phyloP scores from a whole-genome alignment of 2,797 vertebrate genomes.

The Tragelaphus oryx region DNA sequence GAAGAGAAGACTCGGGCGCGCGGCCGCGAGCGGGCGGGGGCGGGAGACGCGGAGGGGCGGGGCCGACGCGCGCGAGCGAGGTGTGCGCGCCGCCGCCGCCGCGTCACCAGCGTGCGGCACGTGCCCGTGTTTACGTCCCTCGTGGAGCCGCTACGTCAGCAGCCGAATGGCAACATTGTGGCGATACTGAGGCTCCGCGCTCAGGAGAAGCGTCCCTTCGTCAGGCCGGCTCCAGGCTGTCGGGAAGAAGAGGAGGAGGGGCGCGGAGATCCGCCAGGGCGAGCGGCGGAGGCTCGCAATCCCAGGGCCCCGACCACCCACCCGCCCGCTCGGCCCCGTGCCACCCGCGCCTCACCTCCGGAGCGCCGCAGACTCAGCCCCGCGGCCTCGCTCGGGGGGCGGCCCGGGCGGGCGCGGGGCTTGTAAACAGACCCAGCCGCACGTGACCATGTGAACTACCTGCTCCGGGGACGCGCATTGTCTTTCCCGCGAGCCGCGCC shows the following conservation, averaged over 20 bases:
- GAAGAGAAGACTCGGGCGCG: rapidly evolving
- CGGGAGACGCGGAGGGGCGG: neutral
- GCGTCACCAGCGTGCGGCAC: slow-evolving; percentile 77
- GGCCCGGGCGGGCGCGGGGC: slow-evolving; percentile 65
- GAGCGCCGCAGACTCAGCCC: slow-evolving; percentile 4
- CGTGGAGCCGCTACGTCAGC: slow-evolving; percentile 74
- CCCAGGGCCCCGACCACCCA: neutral
- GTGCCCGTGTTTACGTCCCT: slow-evolving; percentile 80
- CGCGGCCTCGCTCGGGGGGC: slow-evolving; percentile 43
- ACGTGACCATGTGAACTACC: slow-evolving; percentile 80
- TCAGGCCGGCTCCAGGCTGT: neutral
- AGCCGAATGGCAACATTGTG: slow-evolving; percentile 70
- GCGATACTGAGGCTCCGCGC: slow-evolving; percentile 37
- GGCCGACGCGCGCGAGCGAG: neutral
- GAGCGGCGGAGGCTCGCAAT: neutral
- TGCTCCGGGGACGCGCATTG: slow-evolving; percentile 77
- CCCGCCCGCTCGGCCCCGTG: neutral
- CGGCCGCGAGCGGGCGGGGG: neutral
- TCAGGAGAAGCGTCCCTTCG: neutral
- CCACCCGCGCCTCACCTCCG: neutral
- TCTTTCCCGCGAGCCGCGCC: slow-evolving; percentile 39
- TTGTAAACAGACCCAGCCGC: slow-evolving; percentile 91
- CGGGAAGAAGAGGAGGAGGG: neutral
- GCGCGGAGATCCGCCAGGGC: neutral
- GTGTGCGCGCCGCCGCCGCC: slow-evolving; percentile 39